phyloP scores from a whole-genome alignment of 2,888 invertebrate genomes.

The Enoplolaimus lenunculus region DNA sequence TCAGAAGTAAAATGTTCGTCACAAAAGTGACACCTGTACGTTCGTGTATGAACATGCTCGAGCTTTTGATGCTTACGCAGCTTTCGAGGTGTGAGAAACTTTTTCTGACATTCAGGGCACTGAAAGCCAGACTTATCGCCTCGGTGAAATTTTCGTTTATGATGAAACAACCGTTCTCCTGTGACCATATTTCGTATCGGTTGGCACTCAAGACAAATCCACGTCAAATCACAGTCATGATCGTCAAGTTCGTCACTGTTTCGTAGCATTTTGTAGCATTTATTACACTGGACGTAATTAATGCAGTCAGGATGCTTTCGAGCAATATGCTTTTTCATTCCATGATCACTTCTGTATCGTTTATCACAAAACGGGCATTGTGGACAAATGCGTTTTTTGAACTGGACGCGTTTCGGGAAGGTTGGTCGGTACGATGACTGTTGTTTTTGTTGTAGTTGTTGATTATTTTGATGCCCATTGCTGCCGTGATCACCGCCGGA shows the following conservation, averaged over 20 bases:
- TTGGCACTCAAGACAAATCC: constrained; percentile 36
- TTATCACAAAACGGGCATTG: constrained; percentile 41
- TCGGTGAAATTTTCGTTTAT: constrained; percentile 27
- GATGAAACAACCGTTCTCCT: constrained; percentile 25
- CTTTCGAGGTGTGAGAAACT: constrained; percentile 38
- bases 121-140: constrained; percentile 35
- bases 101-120: constrained; percentile 36
- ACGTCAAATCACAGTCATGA: constrained; percentile 30
- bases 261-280: constrained; percentile 33
- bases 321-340: constrained; percentile 35
- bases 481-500: background rate
- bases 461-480: background rate
- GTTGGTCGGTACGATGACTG: background rate
- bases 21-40: constrained; percentile 39
- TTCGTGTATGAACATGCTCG: constrained; percentile 38
- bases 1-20: constrained; percentile 38
- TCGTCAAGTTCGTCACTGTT: constrained; percentile 15
- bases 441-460: background rate
- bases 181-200: constrained; percentile 37
- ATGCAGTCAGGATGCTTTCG: constrained; percentile 36
- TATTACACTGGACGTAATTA: constrained; percentile 36
- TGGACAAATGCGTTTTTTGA: constrained; percentile 37
- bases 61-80: constrained; percentile 39
- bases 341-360: constrained; percentile 38
- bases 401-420: constrained; percentile 20